Evolutionary conservation across 2,888 invertebrate species (phyloP).

Genomic region (Athetis lepigone): DNA sequence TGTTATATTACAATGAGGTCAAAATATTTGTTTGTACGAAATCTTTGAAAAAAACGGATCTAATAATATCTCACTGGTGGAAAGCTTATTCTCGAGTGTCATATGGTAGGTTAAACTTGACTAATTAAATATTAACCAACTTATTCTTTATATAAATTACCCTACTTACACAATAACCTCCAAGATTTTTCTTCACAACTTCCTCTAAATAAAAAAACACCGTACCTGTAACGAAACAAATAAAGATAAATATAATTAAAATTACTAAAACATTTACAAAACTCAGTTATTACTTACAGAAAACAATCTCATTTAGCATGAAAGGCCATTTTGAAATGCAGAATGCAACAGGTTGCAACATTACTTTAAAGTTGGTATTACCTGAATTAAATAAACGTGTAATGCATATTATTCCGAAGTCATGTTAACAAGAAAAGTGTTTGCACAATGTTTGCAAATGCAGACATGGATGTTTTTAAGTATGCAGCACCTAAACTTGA

Average conservation of each 20-base stretch:
- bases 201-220: not conserved
- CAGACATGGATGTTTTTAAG: slow-evolving; percentile 5
- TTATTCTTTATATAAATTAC: too few relatives aligned
- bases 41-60: too few relatives aligned
- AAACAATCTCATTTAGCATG: slow-evolving; percentile 7
- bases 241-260: slow-evolving; percentile 1
- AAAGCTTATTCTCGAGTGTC: too few relatives aligned
- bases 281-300: slow-evolving; percentile 9
- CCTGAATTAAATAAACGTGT: slow-evolving; percentile 38
- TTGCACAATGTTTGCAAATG: slow-evolving; percentile 39
- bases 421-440: slow-evolving; percentile 36
- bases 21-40: too few relatives aligned
- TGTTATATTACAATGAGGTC: too few relatives aligned
- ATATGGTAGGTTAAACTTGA: too few relatives aligned
- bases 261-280: slow-evolving; percentile 2
- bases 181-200: too few relatives aligned
- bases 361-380: slow-evolving; percentile 30
- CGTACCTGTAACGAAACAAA: slow-evolving; percentile 39
- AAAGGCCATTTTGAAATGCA: slow-evolving; percentile 37
- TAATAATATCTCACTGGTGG: too few relatives aligned
- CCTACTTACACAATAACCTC: slow-evolving; percentile 20
- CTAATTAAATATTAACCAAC: too few relatives aligned
- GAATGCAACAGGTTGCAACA: slow-evolving; percentile 39
- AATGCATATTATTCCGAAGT: slow-evolving; percentile 32
- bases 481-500: not conserved